These are phyloP conservation scores for Drosophila buzzatii DNA, from an alignment of 2,888 invertebrate species.

Conservation along the genomic window DNA sequence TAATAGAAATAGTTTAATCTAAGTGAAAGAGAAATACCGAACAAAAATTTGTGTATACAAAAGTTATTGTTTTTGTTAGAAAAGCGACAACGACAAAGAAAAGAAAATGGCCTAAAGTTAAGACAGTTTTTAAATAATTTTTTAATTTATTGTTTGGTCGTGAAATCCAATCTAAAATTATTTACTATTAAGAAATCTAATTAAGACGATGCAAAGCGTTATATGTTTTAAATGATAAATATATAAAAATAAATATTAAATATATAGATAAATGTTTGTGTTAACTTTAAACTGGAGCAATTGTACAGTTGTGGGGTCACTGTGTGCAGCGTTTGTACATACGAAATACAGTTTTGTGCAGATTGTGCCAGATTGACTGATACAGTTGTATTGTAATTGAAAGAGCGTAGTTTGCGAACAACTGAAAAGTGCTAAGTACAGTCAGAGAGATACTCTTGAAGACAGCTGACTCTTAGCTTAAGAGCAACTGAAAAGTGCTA, in stretches of 20 bases:
- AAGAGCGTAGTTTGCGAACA: background rate
- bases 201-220: slow-evolving; percentile 47
- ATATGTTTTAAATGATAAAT: slow-evolving; percentile 39
- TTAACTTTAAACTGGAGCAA: too few relatives aligned
- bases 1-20: slow-evolving; percentile 76
- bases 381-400: background rate
- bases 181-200: slow-evolving; percentile 56
- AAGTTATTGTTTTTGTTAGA: slow-evolving; percentile 26
- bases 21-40: slow-evolving; percentile 56
- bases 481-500: background rate
- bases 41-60: slow-evolving; percentile 37
- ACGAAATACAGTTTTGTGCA: background rate
- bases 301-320: background rate
- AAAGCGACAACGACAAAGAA: slow-evolving; percentile 25
- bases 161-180: slow-evolving; percentile 58
- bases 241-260: slow-evolving; percentile 34
- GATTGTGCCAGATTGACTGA: background rate
- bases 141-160: slow-evolving; percentile 74
- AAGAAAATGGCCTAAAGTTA: slow-evolving; percentile 47
- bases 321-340: background rate
- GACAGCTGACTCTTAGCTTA: too few relatives aligned
- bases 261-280: slow-evolving; percentile 6
- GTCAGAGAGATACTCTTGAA: background rate
- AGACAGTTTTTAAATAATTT: slow-evolving; percentile 44
- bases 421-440: background rate